Evolutionary conservation across 2,888 invertebrate genomes (phyloP), one percentile per base, ranked within the genome.

Genomic region (Helicoverpa assulta): DNA sequence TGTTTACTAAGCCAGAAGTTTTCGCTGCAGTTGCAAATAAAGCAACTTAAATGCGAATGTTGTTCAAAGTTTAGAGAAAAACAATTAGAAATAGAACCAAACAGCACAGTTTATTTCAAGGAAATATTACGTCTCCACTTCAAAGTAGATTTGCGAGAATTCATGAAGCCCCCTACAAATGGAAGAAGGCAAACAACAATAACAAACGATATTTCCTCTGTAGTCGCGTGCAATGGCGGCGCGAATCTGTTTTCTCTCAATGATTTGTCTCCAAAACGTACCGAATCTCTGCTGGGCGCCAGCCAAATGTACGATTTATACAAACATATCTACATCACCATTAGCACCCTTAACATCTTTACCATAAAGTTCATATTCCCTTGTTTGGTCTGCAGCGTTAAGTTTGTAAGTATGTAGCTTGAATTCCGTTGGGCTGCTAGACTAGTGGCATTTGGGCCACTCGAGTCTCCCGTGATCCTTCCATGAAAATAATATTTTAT

Each of bases 221-320:
- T 82, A 86, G 86, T 85, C 81, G 85, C 83, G 82, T 86, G 92
- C 93, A 92, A 92, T 91, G 90, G 92, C 86, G 88, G 91, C 89
- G 90, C 89, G 92, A 95, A 94, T 94, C 94, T 94, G 95, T 94
- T 94, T 93, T 93, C 93, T 91, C 91, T 89, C 94, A 92, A 93
- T 93, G 94, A 95, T 95, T 95, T 95, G 95, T 95, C 95, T 93
- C 90, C 88, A 86, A 91, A 91, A 91, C 91, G 91, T 88, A 91
- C 91, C 86, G 88, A 94, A 94, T 94, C 94, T 94, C 90, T 84
- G 90, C 92, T 94, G 95, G 95, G 92, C 85, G 86, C 70, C 87
- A 91, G 95, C 95, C 95, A 95, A 95, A 95, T 93, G 93, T 92
- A 90, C 91, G 92, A 89, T 87, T 84, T 87, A 82, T 84, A 87